These are phyloP conservation scores for Archips crataeganus DNA, from an alignment of 2,888 invertebrate genomes.

Conservation along the genomic window DNA sequence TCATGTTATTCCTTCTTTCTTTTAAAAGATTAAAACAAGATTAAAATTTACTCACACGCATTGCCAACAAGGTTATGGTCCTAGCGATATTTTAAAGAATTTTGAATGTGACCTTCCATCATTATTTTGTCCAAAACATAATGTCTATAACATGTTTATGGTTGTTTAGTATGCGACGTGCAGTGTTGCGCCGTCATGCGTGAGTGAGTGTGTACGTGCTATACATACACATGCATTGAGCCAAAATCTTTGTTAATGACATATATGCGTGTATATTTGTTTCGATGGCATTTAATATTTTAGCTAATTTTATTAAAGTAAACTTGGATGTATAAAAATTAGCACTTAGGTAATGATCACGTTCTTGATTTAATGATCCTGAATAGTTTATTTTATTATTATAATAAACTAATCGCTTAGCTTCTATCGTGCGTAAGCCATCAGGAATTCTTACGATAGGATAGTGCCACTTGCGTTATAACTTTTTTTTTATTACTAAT, in stretches of 20 bases:
- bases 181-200: conserved; percentile 5
- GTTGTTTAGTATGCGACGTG: conserved; percentile 23
- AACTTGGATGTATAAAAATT: too few species aligned
- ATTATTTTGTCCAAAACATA: neutral
- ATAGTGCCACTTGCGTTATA: too few species aligned
- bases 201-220: conserved; percentile 18
- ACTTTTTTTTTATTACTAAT: too few species aligned
- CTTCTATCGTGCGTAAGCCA: neutral
- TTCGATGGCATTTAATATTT: neutral
- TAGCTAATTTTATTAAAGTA: too few species aligned
- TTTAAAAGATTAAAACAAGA: too few species aligned
- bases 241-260: conserved; percentile 2
- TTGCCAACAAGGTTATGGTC: too few species aligned
- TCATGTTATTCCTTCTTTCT: too few species aligned
- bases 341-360: too few species aligned
- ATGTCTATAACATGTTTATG: neutral
- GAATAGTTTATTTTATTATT: neutral
- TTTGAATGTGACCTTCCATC: neutral
- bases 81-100: too few species aligned
- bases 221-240: conserved; percentile 13
- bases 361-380: too few species aligned
- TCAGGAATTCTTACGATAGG: neutral
- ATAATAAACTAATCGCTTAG: neutral
- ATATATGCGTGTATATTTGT: neutral
- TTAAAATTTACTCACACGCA: too few species aligned